Evolutionary conservation across 2,888 invertebrate genomes (phyloP).

Genomic region (Ornithoptera alexandrae): DNA sequence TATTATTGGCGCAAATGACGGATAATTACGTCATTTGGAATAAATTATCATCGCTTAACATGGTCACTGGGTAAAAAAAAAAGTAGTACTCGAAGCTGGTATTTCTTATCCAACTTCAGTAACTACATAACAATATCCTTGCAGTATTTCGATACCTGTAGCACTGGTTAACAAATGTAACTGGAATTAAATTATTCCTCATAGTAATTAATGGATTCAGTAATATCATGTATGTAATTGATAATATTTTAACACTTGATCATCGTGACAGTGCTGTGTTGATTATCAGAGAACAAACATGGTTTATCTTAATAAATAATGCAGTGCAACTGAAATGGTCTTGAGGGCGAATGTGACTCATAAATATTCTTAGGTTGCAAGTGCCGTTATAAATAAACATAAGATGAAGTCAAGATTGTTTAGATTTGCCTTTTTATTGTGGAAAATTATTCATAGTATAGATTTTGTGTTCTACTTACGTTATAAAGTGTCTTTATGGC

Average conservation of each 20-base stretch:
- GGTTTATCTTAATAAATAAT: constrained; percentile 23
- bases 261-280: not conserved
- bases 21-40: not conserved
- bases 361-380: constrained; percentile 26
- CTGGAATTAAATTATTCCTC: not conserved
- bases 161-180: not conserved
- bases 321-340: constrained; percentile 27
- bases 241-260: not conserved
- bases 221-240: not conserved
- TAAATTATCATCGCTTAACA: not conserved
- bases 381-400: constrained; percentile 26
- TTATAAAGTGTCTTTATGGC: not conserved
- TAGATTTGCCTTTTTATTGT: constrained; percentile 7
- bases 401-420: constrained; percentile 12
- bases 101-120: not conserved
- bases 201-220: not conserved
- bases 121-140: not conserved
- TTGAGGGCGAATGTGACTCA: constrained; percentile 33
- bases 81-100: not conserved
- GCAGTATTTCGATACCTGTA: not conserved
- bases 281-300: constrained; percentile 6
- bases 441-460: constrained; percentile 1
- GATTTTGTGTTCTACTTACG: not conserved
- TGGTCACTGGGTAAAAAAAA: not conserved
- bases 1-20: not conserved